Evolutionary conservation across 2,797 vertebrate genomes (phyloP), one percentile per base, ranked within the genome.

Genomic region (Scleropages formosus): DNA sequence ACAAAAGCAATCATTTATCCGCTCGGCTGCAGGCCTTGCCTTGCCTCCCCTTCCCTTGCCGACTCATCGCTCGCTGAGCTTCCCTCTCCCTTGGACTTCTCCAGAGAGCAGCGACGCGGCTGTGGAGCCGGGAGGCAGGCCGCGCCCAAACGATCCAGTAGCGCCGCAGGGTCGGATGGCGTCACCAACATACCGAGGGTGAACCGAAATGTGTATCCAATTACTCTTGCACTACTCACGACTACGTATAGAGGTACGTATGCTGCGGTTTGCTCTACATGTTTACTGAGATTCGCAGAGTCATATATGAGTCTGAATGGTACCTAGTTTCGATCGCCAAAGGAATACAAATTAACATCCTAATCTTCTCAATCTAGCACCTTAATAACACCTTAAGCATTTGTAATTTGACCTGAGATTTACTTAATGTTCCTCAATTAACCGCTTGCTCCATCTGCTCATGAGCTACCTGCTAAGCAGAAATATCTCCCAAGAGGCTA

Each of bases 371-470:
- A 58, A 31, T 53, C 24, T 74, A 44, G 56, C 26, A 72, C 18
- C 8, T 61, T 61, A 18, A 61, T 20, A 88, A 86, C 87, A 86
- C 89, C 88, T 85, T 80, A 87, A 84, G 83, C 85, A 86, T 87
- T 90, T 88, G 85, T 90, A 86, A 85, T 86, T 89, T 86, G 88
- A 90, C 89, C 84, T 87, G 88, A 91, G 89, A 90, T 88, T 89
- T 87, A 64, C 80, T 78, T 80, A 89, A 85, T 82, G 83, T 84
- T 88, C 89, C 82, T 85, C 85, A 92, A 92, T 93, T 93, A 92
- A 91, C 90, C 90, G 49, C 51, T 71, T 81, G 82, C 84, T 80
- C 84, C 87, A 82, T 83, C 85, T 77, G 82, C 78, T 91, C 91
- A 90, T 91, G 87, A 89, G 85, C 80, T 78, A 85, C 73, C 82